Base-by-base conservation (phyloP, 2,888 invertebrate species). In the Megastigmus dorsalis region DNA sequence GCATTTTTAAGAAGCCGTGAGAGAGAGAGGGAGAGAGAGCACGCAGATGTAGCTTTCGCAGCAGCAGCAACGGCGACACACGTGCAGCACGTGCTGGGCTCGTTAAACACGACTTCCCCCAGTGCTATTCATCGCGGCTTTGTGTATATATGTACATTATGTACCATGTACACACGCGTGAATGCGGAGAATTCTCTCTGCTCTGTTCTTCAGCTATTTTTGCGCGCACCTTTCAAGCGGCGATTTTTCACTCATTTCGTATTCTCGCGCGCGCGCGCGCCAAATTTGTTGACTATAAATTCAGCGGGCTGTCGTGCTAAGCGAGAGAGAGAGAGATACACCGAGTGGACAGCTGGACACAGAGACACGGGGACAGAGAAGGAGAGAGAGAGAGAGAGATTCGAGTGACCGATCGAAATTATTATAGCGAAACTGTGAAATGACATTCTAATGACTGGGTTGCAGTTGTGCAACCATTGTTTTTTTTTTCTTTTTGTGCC, bases 391-490 rank as follows among this genome's bases (percentile, higher is more conserved):
- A n/a, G 5, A 38, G 18, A 15, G 33, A 68, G 43, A 57, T 68
- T 18, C 45, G 26, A 62, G 48, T 45, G 55, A 30, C 26, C 38
- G 59, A 59, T 59, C 50, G 38, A 41, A 59, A 68, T 59, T 59
- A 20, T 28, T n/a, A 9, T 20, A 28, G 7, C 33, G 48, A 60
- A 60, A 60, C 41, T 50, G 18, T 10, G 23, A 69, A 52, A 60
- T 50, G 50, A 69, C 60, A 60, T 45, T 62, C 62, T 70, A 70
- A 70, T 55, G 45, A 63, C 52, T 69, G 28, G 13, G 45, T 71
- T 65, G 33, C 13, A 7, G 45, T 71, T 65, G 33, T 7, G 38
- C 18, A 59, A 66, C 20, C 15, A 33, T 41, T 59, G 38, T 55
- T 59, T 66, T 38, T 13, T 4, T 1, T 45, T 30, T 65, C n/a